Conservation (phyloP, 2,797 vertebrate species). For the Saxicola maurus region DNA sequence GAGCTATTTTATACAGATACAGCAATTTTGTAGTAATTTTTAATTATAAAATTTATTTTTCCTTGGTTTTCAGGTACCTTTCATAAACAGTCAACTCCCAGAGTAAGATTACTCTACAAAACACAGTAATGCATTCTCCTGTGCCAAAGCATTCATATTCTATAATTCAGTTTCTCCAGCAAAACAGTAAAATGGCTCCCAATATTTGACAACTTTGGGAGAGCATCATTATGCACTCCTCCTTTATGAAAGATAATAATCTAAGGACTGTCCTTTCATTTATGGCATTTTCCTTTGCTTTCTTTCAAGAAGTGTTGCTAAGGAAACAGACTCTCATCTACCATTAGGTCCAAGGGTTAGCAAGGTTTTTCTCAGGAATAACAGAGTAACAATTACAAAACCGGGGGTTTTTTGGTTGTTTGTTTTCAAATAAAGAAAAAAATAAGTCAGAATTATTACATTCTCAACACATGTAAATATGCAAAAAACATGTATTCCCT, state of each 20-base stretch:
- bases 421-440: background rate
- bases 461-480: background rate
- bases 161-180: background rate
- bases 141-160: background rate
- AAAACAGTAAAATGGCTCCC: background rate
- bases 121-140: background rate
- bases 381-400: background rate
- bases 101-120: background rate
- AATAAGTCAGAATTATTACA: background rate
- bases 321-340: constrained; percentile 19
- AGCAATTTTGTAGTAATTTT: background rate
- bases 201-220: background rate
- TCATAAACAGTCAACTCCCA: background rate
- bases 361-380: constrained; percentile 5
- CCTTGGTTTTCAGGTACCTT: background rate
- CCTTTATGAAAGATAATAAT: background rate
- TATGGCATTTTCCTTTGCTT: background rate
- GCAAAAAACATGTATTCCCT: background rate
- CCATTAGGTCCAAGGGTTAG: background rate
- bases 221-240: background rate
- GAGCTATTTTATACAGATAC: background rate
- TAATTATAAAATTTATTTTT: background rate
- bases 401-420: accelerated
- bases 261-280: background rate
- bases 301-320: constrained; percentile 39